Conservation (phyloP, 2,888 invertebrate species). For the Galeopsomyia nigrocyanea region DNA sequence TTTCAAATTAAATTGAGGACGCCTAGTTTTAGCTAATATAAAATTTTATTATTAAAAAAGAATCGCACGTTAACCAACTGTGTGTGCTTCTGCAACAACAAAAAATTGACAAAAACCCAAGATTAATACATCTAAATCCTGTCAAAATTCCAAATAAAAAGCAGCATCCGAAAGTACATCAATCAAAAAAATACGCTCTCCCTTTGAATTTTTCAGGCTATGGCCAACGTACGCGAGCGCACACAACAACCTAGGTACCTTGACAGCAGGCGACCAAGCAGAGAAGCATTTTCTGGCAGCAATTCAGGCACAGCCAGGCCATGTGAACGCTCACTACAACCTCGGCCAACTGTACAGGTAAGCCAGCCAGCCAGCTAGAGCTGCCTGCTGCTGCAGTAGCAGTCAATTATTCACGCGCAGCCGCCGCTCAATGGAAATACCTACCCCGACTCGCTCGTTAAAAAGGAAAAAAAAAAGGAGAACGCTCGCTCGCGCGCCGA, state of each 20-base stretch:
- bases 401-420: too few relatives aligned
- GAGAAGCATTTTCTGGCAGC: slow-evolving; percentile 84
- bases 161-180: too few relatives aligned
- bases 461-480: not conserved
- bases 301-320: slow-evolving; percentile 79
- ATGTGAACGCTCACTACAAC: slow-evolving; percentile 88
- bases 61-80: too few relatives aligned
- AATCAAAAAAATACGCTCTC: too few relatives aligned
- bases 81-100: too few relatives aligned
- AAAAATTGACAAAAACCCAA: too few relatives aligned
- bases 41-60: too few relatives aligned
- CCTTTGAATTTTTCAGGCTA: slow-evolving; percentile 72
- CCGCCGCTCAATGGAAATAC: not conserved
- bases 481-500: not conserved
- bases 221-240: slow-evolving; percentile 90
- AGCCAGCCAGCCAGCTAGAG: slow-evolving; percentile 55
- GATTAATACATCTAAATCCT: too few relatives aligned
- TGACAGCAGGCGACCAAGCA: slow-evolving; percentile 79
- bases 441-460: not conserved
- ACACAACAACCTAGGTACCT: slow-evolving; percentile 88
- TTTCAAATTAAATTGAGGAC: too few relatives aligned
- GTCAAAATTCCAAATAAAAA: too few relatives aligned
- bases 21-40: too few relatives aligned
- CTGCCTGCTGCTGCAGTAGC: too few relatives aligned
- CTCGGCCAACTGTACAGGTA: slow-evolving; percentile 86